phyloP scores from a whole-genome alignment of 1,140 invertebrate species.

The Alviniconcha marisindica region DNA sequence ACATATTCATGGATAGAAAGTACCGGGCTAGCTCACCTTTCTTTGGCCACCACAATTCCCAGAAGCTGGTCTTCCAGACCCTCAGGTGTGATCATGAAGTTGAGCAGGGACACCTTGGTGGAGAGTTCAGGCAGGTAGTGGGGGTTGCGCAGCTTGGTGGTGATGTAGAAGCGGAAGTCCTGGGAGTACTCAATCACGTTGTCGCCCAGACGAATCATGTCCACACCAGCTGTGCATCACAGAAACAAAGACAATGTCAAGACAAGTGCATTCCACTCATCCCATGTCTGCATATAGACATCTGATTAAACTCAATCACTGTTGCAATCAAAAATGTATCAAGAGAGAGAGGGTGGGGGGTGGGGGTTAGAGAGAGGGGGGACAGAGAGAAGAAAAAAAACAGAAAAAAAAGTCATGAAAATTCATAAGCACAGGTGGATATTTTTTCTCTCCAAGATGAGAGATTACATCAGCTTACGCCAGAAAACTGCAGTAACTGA shows the following conservation, averaged over 20 bases:
- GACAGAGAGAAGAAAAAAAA: not conserved
- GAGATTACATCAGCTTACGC: too few relatives aligned
- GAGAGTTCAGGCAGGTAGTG: slow-evolving; percentile 77
- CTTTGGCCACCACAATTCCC: slow-evolving; percentile 77
- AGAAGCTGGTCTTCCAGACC: slow-evolving; percentile 77
- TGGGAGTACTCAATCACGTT: slow-evolving; percentile 75
- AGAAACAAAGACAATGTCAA: slow-evolving; percentile 31
- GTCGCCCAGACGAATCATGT: slow-evolving; percentile 76
- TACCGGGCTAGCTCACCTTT: too few relatives aligned
- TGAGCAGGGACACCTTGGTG: slow-evolving; percentile 76
- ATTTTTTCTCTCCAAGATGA: too few relatives aligned
- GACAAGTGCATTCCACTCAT: too few relatives aligned
- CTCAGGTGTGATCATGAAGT: slow-evolving; percentile 78
- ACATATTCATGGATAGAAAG: too few relatives aligned
- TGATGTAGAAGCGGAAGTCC: slow-evolving; percentile 76
- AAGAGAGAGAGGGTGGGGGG: slow-evolving; percentile 1
- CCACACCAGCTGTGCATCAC: slow-evolving; percentile 72
- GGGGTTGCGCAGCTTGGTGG: slow-evolving; percentile 76
- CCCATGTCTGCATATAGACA: too few relatives aligned
- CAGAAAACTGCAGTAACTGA: too few relatives aligned
- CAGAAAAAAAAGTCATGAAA: not conserved
- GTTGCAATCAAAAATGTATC: not conserved
- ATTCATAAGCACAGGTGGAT: not conserved
- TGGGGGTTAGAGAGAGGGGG: not conserved
- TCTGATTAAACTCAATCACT: too few relatives aligned